Percentiles rank a stretch among this genome's conserved stretches.
Conservation (phyloP, 2,888 invertebrate species). For the Rotaria macrura region DNA sequence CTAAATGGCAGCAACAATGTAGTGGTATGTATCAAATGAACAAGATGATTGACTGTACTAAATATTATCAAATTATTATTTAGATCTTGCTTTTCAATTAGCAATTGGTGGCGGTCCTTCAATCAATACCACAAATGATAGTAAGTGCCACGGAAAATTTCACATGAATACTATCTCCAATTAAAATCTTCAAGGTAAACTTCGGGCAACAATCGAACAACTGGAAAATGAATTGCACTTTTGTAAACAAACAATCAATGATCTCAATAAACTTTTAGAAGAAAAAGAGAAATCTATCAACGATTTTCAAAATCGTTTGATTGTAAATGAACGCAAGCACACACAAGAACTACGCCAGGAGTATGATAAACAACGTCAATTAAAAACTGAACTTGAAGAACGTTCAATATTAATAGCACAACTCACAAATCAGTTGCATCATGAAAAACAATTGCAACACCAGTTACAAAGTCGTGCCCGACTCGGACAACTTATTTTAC, state of each 20-base stretch:
- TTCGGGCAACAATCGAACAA: not conserved
- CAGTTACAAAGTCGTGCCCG: not conserved
- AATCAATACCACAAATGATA: not conserved
- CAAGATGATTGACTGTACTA: not conserved
- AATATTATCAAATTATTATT: not conserved
- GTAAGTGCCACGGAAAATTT: not conserved
- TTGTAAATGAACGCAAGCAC: not conserved
- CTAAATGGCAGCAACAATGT: conserved; percentile 4
- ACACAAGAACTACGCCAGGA: not conserved
- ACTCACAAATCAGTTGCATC: not conserved
- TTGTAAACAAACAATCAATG: not conserved
- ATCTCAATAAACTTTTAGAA: not conserved
- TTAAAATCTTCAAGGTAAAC: not conserved
- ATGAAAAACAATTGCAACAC: not conserved
- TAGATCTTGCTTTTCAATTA: conserved; percentile 13
- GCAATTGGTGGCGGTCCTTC: not conserved
- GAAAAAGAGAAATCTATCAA: not conserved
- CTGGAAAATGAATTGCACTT: not conserved
- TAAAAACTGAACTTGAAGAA: conserved; percentile 11
- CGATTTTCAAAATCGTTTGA: not conserved
- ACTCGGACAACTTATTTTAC: not conserved
- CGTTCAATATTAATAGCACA: not conserved
- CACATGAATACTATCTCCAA: not conserved
- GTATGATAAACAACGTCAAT: not conserved
- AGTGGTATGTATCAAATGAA: not conserved